Conservation (phyloP, 2,797 vertebrate genomes). For the Melopsittacus undulatus region DNA sequence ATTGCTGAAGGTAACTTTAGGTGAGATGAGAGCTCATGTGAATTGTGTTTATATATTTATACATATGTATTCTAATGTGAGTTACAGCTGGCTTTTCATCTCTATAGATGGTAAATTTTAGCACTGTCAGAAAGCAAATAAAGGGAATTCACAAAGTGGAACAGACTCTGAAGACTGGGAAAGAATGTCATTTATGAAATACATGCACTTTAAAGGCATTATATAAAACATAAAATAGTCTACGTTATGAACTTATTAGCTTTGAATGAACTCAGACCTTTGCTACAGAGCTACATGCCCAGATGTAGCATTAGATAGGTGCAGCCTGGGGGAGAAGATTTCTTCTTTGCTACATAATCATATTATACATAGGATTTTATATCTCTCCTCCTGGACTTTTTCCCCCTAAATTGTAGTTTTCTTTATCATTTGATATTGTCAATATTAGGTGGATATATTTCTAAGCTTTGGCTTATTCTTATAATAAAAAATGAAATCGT, state of each 20-base stretch:
- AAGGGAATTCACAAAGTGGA: not conserved
- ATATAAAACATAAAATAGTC: not conserved
- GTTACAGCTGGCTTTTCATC: not conserved
- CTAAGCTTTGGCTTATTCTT: not conserved
- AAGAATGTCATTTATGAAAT: slow-evolving; percentile 1
- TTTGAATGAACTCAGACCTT: not conserved
- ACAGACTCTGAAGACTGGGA: not conserved
- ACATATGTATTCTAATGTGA: not conserved
- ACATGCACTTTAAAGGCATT: not conserved
- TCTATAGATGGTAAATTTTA: not conserved
- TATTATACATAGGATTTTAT: not conserved
- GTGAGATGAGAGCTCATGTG: not conserved
- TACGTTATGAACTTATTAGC: not conserved
- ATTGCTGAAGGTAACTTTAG: not conserved
- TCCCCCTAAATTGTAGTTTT: not conserved
- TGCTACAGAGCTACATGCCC: not conserved
- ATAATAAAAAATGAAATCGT: not conserved
- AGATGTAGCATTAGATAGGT: not conserved
- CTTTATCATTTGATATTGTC: not conserved
- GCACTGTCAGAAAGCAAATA: not conserved
- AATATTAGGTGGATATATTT: not conserved
- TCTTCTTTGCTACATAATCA: not conserved
- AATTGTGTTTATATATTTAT: not conserved
- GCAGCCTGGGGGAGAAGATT: not conserved
- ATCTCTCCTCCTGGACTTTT: not conserved